Percentiles rank a stretch among this genome's conserved stretches.
phyloP scores from a whole-genome alignment of 2,113 vertebrate species.

The Hippoglossus stenolepis region DNA sequence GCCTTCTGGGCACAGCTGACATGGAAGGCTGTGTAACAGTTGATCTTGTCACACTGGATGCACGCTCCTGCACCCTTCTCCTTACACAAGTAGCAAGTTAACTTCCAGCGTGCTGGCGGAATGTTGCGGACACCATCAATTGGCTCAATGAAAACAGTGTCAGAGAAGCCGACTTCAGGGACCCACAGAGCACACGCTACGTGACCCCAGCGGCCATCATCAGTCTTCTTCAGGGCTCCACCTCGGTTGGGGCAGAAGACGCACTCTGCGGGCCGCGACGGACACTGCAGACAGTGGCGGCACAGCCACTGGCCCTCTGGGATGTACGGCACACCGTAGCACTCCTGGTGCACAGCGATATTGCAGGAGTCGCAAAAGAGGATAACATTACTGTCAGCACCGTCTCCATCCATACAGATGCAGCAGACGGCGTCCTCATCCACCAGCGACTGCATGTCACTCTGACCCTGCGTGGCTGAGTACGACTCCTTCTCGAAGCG shows the following conservation, averaged over 20 bases:
- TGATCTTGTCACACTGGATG: slow-evolving; percentile 97
- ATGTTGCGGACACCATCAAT: slow-evolving; percentile 98
- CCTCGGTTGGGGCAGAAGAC: slow-evolving; percentile 98
- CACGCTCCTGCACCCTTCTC: slow-evolving; percentile 95
- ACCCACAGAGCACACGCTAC: slow-evolving; percentile 99
- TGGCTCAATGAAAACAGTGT: slow-evolving; percentile 98
- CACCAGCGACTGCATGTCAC: slow-evolving; percentile 89
- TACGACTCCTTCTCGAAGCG: slow-evolving; percentile 97
- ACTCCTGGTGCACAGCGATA: slow-evolving; percentile 98
- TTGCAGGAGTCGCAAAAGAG: slow-evolving; percentile 98
- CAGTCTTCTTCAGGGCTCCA: slow-evolving; percentile 97
- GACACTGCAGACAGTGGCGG: slow-evolving; percentile 94
- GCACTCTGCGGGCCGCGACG: slow-evolving; percentile 89
- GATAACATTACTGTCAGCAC: slow-evolving; percentile 97
- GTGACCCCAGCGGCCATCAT: slow-evolving; percentile 97
- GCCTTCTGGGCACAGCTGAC: slow-evolving; percentile 97
- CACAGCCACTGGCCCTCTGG: slow-evolving; percentile 99
- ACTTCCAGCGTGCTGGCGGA: slow-evolving; percentile 96
- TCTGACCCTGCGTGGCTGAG: slow-evolving; percentile 90
- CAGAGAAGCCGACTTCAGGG: slow-evolving; percentile 97
- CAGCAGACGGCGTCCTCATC: slow-evolving; percentile 99
- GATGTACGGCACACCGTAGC: slow-evolving; percentile 97
- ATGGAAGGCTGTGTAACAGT: slow-evolving; percentile 98
- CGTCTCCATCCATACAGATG: slow-evolving; percentile 99
- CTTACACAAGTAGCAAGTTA: slow-evolving; percentile 99